Conservation (phyloP, 2,113 vertebrate genomes). For the Rousettus leschenaultii region DNA sequence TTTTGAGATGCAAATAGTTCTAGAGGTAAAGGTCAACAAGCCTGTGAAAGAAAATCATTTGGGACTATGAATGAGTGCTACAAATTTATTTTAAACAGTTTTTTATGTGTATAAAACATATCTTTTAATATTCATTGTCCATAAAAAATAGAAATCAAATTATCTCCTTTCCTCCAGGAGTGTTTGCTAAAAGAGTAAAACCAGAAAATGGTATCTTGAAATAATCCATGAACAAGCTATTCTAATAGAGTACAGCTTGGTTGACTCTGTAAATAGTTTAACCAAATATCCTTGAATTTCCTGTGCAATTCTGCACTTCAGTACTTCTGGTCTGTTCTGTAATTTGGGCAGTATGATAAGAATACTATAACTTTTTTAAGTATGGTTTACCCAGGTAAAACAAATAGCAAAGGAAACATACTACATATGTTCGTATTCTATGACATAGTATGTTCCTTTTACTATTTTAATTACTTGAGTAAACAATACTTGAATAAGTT, state of each 20-base stretch:
- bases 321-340: neutral
- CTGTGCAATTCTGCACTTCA: neutral
- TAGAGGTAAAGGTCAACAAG: neutral
- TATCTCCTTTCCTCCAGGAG: neutral
- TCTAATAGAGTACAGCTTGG: neutral
- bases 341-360: neutral
- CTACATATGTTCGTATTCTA: neutral
- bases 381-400: neutral
- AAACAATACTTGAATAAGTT: neutral
- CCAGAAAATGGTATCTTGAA: neutral
- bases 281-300: neutral
- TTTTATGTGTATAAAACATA: neutral
- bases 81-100: neutral
- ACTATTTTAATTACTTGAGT: neutral
- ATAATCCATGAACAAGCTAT: neutral
- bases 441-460: neutral
- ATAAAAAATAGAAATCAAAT: conserved; percentile 22
- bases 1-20: neutral
- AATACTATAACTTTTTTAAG: neutral
- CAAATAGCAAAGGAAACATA: neutral
- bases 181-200: conserved; percentile 2
- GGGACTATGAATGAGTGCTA: neutral
- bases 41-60: conserved; percentile 28
- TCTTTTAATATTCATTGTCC: neutral
- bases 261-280: neutral